Percentiles rank a stretch among this genome's conserved stretches.
Evolutionary conservation across 2,888 invertebrate genomes (phyloP).

Genomic region (Nineta flava): DNA sequence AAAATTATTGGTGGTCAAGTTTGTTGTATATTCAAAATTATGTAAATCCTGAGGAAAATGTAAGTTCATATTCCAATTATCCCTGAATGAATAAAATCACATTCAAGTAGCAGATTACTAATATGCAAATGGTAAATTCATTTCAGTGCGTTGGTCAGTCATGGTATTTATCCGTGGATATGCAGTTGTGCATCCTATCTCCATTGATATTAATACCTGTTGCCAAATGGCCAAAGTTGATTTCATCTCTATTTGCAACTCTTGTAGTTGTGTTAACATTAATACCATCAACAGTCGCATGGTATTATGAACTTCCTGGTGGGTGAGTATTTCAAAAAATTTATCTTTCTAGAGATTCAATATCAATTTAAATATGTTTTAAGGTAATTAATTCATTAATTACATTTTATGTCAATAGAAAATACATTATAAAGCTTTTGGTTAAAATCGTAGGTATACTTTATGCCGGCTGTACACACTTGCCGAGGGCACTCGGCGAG

Average conservation of each 20-base stretch:
- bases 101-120: too few relatives aligned
- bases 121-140: not conserved
- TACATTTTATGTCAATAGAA: too few relatives aligned
- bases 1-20: slow-evolving; percentile 31
- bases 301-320: not conserved
- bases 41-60: slow-evolving; percentile 21
- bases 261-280: not conserved
- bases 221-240: slow-evolving; percentile 11
- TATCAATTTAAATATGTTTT: too few relatives aligned
- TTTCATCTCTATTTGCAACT: not conserved
- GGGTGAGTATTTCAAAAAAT: too few relatives aligned
- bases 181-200: slow-evolving; percentile 23
- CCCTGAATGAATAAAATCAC: too few relatives aligned
- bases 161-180: slow-evolving; percentile 25
- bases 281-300: not conserved
- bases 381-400: too few relatives aligned
- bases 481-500: too few relatives aligned
- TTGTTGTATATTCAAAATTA: slow-evolving; percentile 34
- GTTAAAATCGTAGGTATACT: too few relatives aligned
- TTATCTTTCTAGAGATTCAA: too few relatives aligned
- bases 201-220: slow-evolving; percentile 21
- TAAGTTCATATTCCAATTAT: slow-evolving; percentile 9
- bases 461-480: too few relatives aligned
- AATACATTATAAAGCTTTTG: too few relatives aligned
- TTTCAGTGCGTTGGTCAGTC: slow-evolving; percentile 22